These are phyloP conservation scores for Scrobipalpa atriplicella DNA, from an alignment of 2,888 invertebrate genomes.

Conservation along the genomic window DNA sequence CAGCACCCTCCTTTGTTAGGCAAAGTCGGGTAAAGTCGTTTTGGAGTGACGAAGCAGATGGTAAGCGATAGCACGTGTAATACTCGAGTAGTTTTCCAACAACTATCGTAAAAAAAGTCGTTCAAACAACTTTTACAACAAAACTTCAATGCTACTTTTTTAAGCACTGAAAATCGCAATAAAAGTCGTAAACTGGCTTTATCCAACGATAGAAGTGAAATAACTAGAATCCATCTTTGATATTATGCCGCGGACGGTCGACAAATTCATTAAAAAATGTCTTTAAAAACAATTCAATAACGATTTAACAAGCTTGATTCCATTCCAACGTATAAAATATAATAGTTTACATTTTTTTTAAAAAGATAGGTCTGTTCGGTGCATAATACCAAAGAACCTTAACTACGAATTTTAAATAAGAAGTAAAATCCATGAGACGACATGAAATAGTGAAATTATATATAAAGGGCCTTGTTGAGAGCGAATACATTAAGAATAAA, in stretches of 20 bases:
- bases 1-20: constrained; percentile 41
- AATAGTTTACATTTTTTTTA: constrained; percentile 32
- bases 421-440: constrained; percentile 48
- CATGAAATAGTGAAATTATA: constrained; percentile 44
- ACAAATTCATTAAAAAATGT: constrained; percentile 32
- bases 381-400: constrained; percentile 15
- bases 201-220: constrained; percentile 8
- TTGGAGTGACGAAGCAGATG: background rate
- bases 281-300: constrained; percentile 38
- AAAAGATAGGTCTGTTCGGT: constrained; percentile 32
- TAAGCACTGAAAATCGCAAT: background rate
- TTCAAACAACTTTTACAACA: constrained; percentile 13
- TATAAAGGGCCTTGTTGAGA: constrained; percentile 49
- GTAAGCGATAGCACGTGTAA: constrained; percentile 31
- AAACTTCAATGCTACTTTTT: background rate
- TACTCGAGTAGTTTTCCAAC: constrained; percentile 17
- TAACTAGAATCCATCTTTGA: background rate
- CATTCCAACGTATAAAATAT: constrained; percentile 30
- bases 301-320: constrained; percentile 3
- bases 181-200: background rate
- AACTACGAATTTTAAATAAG: constrained; percentile 33
- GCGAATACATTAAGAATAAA: constrained; percentile 35
- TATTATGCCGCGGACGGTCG: constrained; percentile 6
- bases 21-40: constrained; percentile 36
- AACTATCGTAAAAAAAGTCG: constrained; percentile 1